Evolutionary conservation across 1,140 invertebrate species (phyloP).

Genomic region (Drosophila sulfurigaster): DNA sequence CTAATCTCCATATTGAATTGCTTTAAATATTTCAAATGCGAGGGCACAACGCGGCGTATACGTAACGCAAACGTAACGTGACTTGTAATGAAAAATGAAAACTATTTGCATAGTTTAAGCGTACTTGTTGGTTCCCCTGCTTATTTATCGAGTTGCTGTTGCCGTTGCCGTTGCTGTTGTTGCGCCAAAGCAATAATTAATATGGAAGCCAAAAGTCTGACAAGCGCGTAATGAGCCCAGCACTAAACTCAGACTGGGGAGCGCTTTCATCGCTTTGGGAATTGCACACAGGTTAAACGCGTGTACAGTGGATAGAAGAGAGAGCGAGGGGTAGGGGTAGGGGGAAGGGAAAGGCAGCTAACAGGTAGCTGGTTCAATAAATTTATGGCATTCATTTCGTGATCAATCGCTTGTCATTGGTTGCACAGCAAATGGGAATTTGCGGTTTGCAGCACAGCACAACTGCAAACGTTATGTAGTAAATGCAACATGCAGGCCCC

Average conservation of each 20-base stretch:
- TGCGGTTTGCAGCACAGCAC: conserved; percentile 58
- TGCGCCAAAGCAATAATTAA: conserved; percentile 23
- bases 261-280: not conserved
- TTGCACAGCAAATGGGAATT: conserved; percentile 66
- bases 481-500: not conserved
- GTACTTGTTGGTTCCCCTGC: conserved; percentile 34
- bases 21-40: conserved; percentile 65
- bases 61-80: conserved; percentile 46
- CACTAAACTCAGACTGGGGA: conserved; percentile 8
- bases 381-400: conserved; percentile 76
- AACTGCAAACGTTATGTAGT: conserved; percentile 25
- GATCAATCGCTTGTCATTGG: conserved; percentile 72
- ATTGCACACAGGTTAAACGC: no score
- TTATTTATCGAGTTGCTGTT: not conserved
- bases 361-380: conserved; percentile 30
- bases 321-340: no score
- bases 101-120: conserved; percentile 77
- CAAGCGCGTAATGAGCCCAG: conserved; percentile 27
- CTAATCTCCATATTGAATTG: conserved; percentile 74
- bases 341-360: not conserved
- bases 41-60: conserved; percentile 64
- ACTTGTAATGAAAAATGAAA: conserved; percentile 59
- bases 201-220: conserved; percentile 14
- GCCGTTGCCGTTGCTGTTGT: not conserved
- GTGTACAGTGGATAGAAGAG: not conserved